Conservation (phyloP, 2,888 invertebrate species). For the Panorpa germanica region DNA sequence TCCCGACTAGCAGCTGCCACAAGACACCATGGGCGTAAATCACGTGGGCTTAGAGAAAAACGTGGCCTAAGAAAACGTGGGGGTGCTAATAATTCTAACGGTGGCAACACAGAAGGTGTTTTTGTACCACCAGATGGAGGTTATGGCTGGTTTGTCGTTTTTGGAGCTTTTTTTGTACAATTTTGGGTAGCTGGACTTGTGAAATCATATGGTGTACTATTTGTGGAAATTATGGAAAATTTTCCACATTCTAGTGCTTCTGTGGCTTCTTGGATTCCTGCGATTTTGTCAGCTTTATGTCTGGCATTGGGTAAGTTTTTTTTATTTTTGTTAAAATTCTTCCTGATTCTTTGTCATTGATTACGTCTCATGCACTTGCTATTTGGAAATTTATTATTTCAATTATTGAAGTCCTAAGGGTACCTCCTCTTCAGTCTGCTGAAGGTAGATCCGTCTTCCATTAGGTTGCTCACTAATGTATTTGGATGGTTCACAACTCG, state of each 20-base stretch:
- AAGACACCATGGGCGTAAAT: too few relatives aligned
- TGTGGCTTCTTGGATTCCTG: constrained; percentile 65
- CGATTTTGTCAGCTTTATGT: constrained; percentile 55
- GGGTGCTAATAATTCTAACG: constrained; percentile 15
- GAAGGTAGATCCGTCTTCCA: too few relatives aligned
- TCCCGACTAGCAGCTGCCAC: too few relatives aligned
- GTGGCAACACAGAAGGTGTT: too few relatives aligned
- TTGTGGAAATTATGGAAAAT: constrained; percentile 63
- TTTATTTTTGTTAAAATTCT: too few relatives aligned
- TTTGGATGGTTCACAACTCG: too few relatives aligned
- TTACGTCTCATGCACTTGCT: too few relatives aligned
- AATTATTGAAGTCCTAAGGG: too few relatives aligned
- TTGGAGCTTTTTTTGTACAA: constrained; percentile 61
- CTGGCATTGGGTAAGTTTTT: constrained; percentile 43
- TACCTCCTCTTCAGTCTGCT: too few relatives aligned
- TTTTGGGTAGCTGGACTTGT: constrained; percentile 67
- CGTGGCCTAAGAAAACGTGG: constrained; percentile 11
- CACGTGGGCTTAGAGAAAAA: constrained; percentile 6
- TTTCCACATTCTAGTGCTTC: constrained; percentile 56
- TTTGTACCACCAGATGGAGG: constrained; percentile 48
- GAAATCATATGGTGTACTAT: constrained; percentile 63
- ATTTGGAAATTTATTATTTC: too few relatives aligned
- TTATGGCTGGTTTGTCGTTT: constrained; percentile 59
- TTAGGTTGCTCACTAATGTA: too few relatives aligned
- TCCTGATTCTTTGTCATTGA: not conserved